Evolutionary conservation across 2,797 vertebrate genomes (phyloP).

Genomic region (Ceryle rudis): DNA sequence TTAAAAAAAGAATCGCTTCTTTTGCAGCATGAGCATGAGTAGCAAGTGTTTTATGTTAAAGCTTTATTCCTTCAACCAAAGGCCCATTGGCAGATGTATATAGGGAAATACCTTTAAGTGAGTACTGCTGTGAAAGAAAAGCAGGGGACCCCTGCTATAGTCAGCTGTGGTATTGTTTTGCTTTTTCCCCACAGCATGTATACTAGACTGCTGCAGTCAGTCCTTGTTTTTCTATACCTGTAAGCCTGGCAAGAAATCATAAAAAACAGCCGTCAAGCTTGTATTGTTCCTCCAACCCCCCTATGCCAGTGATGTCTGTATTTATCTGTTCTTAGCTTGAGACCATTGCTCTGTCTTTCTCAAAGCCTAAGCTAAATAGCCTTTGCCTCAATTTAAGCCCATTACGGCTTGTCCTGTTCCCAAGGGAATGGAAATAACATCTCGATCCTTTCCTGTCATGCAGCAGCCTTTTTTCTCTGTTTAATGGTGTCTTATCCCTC

Average conservation of each 20-base stretch:
- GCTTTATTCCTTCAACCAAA: not conserved
- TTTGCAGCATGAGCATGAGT: not conserved
- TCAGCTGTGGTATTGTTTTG: not conserved
- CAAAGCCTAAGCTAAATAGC: not conserved
- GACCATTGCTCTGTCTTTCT: not conserved
- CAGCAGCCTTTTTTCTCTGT: not conserved
- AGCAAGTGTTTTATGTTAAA: not conserved
- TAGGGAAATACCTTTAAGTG: not conserved
- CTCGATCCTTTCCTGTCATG: not conserved
- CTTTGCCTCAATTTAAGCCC: constrained; percentile 13
- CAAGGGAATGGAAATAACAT: not conserved
- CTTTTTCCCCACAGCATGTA: not conserved
- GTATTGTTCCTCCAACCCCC: not conserved
- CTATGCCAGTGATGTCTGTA: not conserved
- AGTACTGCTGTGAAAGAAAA: not conserved
- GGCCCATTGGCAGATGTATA: not conserved
- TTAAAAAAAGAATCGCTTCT: not conserved
- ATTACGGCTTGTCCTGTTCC: not conserved
- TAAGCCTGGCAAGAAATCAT: not conserved
- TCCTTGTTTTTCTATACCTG: constrained; percentile 1
- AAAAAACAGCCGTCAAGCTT: not conserved
- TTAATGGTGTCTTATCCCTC: not conserved
- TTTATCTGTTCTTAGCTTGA: constrained; percentile 21
- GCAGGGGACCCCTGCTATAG: not conserved
- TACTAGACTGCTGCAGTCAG: not conserved